Base-by-base conservation (phyloP, 2,797 vertebrate species). In the Chaetodon trifasciatus region DNA sequence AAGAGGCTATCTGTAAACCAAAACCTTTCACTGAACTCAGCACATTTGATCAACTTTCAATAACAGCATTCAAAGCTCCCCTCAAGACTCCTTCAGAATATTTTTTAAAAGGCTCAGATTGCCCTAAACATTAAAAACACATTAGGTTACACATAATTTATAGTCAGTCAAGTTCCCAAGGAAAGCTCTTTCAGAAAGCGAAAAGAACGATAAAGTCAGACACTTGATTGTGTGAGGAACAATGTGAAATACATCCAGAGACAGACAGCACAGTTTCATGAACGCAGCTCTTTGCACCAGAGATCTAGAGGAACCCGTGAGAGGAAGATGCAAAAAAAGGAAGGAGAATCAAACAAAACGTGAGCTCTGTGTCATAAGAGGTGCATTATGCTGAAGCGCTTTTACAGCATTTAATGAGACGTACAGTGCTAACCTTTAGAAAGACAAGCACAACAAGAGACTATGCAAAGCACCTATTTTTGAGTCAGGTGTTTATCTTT, bases 401-500 rank as follows among this genome's bases (percentile, higher is more conserved):
- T 89, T 82, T 61, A 44, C 42, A 13, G 42, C 13, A 79, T 74
- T 53, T 87, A 89, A 91, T 87, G 77, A 89, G 77, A 83, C 73
- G 64, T 77, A n/a, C 79, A 63, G 80, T 61, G 52, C 61, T 75
- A 86, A 85, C 86, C 87, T 91, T 88, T 87, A 81, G 76, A 91
- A 73, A 85, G 74, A 76, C 50, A 35, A 49, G 65, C n/a, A 60
- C 67, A 75, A 84, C 80, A 86, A 88, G 79, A 74, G 71, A 81
- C 50, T 60, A 42, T 72, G 72, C 76, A 83, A 80, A 80, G 86
- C 32, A 49, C 60, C 58, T 17, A 1, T 13, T 73, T 77, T 69
- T 68, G 55, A 83, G 55, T 56, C 61, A 53, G 64, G 78, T 88
- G 82, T 83, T 82, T 85, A 78, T 86, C 83, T 82, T 73, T 49